Evolutionary conservation across 37 sponge, comb jelly and placozoan genomes (phyloP).

Genomic region (Haliclona indistincta): DNA sequence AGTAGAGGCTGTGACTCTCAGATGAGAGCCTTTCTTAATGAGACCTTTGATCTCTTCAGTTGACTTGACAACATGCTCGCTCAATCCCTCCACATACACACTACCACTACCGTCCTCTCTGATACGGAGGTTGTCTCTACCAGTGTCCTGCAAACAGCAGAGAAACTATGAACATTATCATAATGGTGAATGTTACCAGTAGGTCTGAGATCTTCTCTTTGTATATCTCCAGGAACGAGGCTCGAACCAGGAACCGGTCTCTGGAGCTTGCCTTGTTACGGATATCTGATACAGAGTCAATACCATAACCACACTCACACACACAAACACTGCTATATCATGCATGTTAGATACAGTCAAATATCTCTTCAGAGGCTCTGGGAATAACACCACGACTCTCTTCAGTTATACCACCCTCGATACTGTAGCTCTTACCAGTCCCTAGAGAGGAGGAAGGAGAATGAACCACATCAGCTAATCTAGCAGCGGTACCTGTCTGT

Average conservation of each 20-base stretch:
- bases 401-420: constrained; percentile 64
- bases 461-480: background rate
- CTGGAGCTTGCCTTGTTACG: constrained; percentile 49
- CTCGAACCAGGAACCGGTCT: constrained; percentile 78
- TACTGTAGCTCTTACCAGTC: constrained; percentile 91
- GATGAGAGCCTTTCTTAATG: constrained; percentile 65
- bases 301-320: background rate
- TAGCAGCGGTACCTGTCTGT: constrained; percentile 78
- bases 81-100: constrained; percentile 75
- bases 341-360: constrained; percentile 61
- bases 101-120: constrained; percentile 73
- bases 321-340: background rate
- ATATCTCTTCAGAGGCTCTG: constrained; percentile 80
- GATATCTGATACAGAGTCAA: constrained; percentile 50
- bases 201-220: constrained; percentile 88
- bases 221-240: constrained; percentile 86
- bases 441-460: constrained; percentile 8
- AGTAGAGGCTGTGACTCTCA: constrained; percentile 77
- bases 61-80: constrained; percentile 81
- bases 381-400: constrained; percentile 78
- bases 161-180: background rate
- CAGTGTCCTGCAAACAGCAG: constrained; percentile 26
- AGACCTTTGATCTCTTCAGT: constrained; percentile 66
- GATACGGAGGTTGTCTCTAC: constrained; percentile 57
- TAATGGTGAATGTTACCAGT: constrained; percentile 40